phyloP scores from a whole-genome alignment of 2,113 vertebrate genomes.

The Istiophorus platypterus region DNA sequence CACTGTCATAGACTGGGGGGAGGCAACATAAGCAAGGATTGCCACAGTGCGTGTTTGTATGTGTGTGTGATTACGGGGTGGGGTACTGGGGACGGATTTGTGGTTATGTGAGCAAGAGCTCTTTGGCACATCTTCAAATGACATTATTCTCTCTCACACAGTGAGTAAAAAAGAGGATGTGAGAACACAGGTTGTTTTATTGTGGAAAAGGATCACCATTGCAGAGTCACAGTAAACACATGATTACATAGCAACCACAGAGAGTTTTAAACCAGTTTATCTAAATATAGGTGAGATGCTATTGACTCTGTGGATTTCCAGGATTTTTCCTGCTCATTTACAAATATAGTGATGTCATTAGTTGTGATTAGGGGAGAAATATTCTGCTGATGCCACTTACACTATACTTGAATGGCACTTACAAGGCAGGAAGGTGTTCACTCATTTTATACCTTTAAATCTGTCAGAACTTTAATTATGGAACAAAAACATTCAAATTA shows the following conservation, averaged over 20 bases:
- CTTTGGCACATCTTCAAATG: slow-evolving; percentile 61
- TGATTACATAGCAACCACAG: slow-evolving; percentile 51
- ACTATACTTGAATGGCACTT: not conserved
- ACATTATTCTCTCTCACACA: slow-evolving; percentile 57
- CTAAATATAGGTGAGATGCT: slow-evolving; percentile 45
- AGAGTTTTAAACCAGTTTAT: slow-evolving; percentile 18
- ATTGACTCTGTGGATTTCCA: slow-evolving; percentile 45
- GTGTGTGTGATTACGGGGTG: slow-evolving; percentile 17
- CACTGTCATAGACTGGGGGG: slow-evolving; percentile 15
- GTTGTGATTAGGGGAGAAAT: slow-evolving; percentile 19
- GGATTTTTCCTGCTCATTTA: slow-evolving; percentile 31
- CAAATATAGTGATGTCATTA: slow-evolving; percentile 30
- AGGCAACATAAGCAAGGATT: slow-evolving; percentile 11
- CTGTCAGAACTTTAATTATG: not conserved
- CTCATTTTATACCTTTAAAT: not conserved
- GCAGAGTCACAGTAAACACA: slow-evolving; percentile 63
- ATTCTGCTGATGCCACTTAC: slow-evolving; percentile 32
- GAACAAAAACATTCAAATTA: not conserved
- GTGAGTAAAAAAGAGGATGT: slow-evolving; percentile 42
- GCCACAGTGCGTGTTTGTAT: slow-evolving; percentile 10
- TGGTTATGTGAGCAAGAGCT: slow-evolving; percentile 45
- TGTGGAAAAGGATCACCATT: slow-evolving; percentile 41
- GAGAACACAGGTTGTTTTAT: slow-evolving; percentile 49
- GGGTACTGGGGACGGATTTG: slow-evolving; percentile 32
- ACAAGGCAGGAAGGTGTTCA: not conserved